Percentiles rank a stretch among this genome's conserved stretches.
Evolutionary conservation across 2,888 invertebrate species (phyloP).

Genomic region (Phasia obesa): DNA sequence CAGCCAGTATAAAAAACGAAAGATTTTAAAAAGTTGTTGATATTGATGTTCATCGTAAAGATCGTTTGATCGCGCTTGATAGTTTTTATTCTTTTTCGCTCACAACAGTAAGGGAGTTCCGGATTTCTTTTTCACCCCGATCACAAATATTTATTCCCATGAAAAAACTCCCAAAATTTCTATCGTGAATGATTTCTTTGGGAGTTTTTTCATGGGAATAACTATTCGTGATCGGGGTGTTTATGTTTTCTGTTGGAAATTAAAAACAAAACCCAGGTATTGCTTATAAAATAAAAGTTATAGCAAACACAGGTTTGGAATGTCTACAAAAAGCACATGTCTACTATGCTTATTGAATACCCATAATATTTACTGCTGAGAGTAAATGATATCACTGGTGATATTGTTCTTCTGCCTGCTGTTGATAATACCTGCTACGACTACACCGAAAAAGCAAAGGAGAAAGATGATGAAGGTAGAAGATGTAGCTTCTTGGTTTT

Average conservation of each 20-base stretch:
- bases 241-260: too few species aligned
- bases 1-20: conserved; percentile 14
- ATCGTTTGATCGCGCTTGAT: conserved; percentile 48
- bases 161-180: too few species aligned
- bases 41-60: conserved; percentile 53
- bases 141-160: neutral
- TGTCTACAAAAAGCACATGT: too few species aligned
- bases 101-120: conserved; percentile 24
- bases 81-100: neutral
- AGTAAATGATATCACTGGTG: conserved; percentile 62
- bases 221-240: too few species aligned
- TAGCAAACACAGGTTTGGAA: too few species aligned
- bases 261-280: too few species aligned
- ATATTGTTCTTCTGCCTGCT: conserved; percentile 43
- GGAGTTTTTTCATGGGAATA: too few species aligned
- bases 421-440: neutral
- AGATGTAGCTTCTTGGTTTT: conserved; percentile 47
- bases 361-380: conserved; percentile 30
- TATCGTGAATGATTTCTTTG: too few species aligned
- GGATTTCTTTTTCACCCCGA: neutral
- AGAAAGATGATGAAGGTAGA: conserved; percentile 48
- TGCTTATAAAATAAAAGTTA: too few species aligned
- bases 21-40: conserved; percentile 47
- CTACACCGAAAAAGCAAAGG: neutral
- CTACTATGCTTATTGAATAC: too few species aligned